phyloP scores from a whole-genome alignment of 2,113 vertebrate species.

The Macroglossus sobrinus region DNA sequence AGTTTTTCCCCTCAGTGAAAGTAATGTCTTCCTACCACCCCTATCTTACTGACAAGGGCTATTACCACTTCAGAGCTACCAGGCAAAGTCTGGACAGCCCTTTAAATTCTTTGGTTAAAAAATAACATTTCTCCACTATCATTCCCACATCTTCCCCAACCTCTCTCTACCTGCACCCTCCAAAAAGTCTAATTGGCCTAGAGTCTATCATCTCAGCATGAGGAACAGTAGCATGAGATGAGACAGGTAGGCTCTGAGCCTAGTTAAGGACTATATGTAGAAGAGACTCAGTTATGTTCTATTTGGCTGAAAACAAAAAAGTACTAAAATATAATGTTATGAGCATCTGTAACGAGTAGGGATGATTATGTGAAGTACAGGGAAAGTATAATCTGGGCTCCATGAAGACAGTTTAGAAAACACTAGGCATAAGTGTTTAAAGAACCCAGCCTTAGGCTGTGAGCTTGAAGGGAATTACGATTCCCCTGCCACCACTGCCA shows the following conservation, averaged over 20 bases:
- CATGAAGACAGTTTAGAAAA: neutral
- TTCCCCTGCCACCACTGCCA: neutral
- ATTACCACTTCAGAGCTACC: neutral
- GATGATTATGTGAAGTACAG: neutral
- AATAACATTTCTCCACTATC: neutral
- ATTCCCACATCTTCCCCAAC: neutral
- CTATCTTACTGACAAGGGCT: neutral
- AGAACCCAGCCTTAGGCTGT: neutral
- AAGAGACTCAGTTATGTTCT: neutral
- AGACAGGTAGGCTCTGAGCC: neutral
- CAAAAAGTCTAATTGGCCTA: neutral
- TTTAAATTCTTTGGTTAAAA: slow-evolving; percentile 45
- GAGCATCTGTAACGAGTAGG: neutral
- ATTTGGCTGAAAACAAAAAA: slow-evolving; percentile 8
- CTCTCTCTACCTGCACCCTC: neutral
- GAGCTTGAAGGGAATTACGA: neutral
- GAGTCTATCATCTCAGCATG: neutral
- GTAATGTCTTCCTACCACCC: neutral
- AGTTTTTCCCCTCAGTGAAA: neutral
- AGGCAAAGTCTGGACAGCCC: neutral
- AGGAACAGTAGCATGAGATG: neutral
- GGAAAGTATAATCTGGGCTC: neutral
- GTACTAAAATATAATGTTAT: neutral
- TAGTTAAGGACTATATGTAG: neutral
- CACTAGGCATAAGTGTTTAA: neutral